A percentile compares a stretch with the other conserved stretches of the same genome.
Conservation (phyloP, 2,113 vertebrate genomes). For the Amphilophus citrinellus region DNA sequence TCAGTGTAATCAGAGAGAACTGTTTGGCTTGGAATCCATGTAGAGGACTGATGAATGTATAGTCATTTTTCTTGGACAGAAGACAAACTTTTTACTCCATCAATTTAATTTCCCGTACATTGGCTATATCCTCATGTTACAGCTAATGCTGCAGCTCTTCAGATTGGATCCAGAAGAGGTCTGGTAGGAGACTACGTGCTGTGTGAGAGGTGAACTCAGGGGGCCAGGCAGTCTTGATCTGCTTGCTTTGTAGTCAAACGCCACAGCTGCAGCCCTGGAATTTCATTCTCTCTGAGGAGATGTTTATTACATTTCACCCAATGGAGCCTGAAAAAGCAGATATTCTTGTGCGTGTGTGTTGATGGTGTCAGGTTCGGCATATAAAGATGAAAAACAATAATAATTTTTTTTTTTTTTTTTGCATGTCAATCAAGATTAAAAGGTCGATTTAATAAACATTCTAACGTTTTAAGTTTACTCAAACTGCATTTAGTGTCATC, state of each 20-base stretch:
- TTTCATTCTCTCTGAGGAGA: conserved; percentile 58
- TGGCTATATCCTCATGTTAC: conserved; percentile 46
- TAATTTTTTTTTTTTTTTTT: neutral
- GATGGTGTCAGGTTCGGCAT: neutral
- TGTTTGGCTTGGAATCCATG: conserved; percentile 51
- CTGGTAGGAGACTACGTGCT: conserved; percentile 19
- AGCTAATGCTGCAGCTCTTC: conserved; percentile 23
- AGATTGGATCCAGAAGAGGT: conserved; percentile 36
- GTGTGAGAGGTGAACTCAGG: conserved; percentile 47
- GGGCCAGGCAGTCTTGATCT: conserved; percentile 11
- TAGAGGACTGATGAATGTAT: conserved; percentile 13
- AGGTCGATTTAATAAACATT: neutral
- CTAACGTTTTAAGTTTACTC: neutral
- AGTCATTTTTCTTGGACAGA: conserved; percentile 32
- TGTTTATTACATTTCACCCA: conserved; percentile 61
- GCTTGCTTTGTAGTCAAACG: conserved; percentile 45
- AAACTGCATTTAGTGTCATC: neutral
- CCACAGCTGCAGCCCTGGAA: conserved; percentile 74
- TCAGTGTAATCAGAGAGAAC: conserved; percentile 22
- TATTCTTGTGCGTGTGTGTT: conserved; percentile 11
- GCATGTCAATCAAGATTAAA: neutral
- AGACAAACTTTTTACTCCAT: conserved; percentile 37
- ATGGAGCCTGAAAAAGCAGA: conserved; percentile 18
- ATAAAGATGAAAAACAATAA: neutral
- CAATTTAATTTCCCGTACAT: conserved; percentile 51